These are phyloP conservation scores for Xylota segnis DNA, from an alignment of 2,888 invertebrate genomes.

Conservation along the genomic window DNA sequence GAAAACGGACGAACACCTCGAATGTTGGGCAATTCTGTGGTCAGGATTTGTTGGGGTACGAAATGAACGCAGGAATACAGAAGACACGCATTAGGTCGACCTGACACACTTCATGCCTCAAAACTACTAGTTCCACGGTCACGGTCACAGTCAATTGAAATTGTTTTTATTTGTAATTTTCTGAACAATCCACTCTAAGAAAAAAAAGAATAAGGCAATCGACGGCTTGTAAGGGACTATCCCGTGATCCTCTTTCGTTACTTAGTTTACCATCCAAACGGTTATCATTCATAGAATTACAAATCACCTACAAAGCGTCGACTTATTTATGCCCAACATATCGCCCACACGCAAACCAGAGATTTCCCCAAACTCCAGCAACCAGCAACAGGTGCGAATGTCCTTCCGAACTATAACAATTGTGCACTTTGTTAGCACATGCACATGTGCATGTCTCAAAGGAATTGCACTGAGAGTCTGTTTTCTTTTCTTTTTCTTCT, in stretches of 20 bases:
- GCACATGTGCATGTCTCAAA: constrained; percentile 70
- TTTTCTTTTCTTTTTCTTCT: constrained; percentile 2
- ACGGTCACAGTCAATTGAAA: no score
- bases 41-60: no score
- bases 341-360: constrained; percentile 4
- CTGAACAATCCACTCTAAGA: no score
- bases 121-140: no score
- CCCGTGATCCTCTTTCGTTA: background rate
- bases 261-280: background rate
- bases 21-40: no score
- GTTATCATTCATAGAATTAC: background rate
- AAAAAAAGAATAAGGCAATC: no score
- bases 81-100: no score
- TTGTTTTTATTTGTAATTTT: no score
- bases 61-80: no score
- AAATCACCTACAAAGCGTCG: background rate
- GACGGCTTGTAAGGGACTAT: no score
- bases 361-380: background rate
- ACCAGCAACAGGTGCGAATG: constrained; percentile 64
- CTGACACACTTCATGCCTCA: no score
- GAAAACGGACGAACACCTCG: no score
- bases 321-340: constrained; percentile 5
- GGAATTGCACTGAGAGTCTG: constrained; percentile 43
- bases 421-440: constrained; percentile 46
- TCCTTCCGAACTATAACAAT: constrained; percentile 39